Base-by-base conservation (phyloP, 2,888 invertebrate species). In the Nomada goodeniana region DNA sequence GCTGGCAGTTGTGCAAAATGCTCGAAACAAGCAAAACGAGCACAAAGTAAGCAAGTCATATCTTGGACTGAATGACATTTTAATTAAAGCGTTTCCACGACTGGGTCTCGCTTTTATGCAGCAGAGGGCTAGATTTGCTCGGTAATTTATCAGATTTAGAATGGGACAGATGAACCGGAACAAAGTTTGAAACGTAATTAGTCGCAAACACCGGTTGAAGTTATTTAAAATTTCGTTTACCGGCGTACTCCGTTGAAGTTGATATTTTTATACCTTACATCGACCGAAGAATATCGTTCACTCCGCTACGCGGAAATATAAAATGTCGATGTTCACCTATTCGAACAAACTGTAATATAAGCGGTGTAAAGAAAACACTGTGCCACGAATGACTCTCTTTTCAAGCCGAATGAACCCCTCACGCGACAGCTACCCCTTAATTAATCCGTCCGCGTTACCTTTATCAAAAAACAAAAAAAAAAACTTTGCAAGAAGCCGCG, bases 51-150 rank as follows among this genome's bases (percentile, higher is more conserved):
- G 74, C 52, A 69, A 57, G 57, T 52, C 79, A 52, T 74, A 53
- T 26, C 50, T 26, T 18, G 57, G n/a, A 11, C 29, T 75, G 69
- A 75, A 75, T 69, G 69, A 75, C 50, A 69, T 75, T 79, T 69
- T 75, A 75, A 79, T 75, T 69, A 64, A 79, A 69, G n/a, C 64
- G 44, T 23, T 64, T 69, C 44, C 57, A 20, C 50, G 23, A 53
- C 23, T 59, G n/a, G 64, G 29, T 29, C 13, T 59, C 29, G 61
- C 59, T 42, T 64, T 69, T 69, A 59, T 23, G 29, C 29, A 59
- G 44, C 59, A 55, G n/a, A 47, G 15, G n/a, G 61, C 1, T 59
- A 29, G 50, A 64, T 69, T 75, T 75, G 20, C 42, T 20, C 26
- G n/a, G 26, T 5, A 69, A 64, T 59, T 74, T 63, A 57, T 59